Base-by-base conservation (phyloP, 2,113 vertebrate species). In the Calypte anna region DNA sequence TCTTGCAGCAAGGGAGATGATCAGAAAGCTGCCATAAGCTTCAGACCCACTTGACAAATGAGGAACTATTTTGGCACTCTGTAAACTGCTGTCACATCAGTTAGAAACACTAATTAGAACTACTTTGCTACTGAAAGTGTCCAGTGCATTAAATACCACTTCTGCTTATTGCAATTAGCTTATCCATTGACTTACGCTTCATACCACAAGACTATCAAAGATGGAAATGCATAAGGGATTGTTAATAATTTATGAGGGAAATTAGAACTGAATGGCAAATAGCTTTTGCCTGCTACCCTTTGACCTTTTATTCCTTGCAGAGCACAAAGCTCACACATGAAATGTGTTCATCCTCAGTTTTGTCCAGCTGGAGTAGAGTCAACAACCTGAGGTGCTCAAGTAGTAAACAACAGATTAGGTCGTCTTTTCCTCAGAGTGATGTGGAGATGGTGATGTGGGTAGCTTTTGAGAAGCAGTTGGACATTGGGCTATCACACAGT, bases 111-210 rank as follows among this genome's bases (percentile, higher is more conserved):
- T 99, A 99, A 99, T 99, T 99, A 99, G 98, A 98, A 98, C 97
- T 98, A 98, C 98, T 98, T 98, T 98, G 97, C 97, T 96, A 98
- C 97, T 98, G 98, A 97, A 98, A 98, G 98, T 97, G 98, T 98
- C 98, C 98, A 98, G 97, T 98, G 97, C 98, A 98, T 98, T 98
- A 98, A 98, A 98, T 98, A 98, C 97, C 98, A 98, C 98, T 98
- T 98, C 98, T 98, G 98, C 98, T 98, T 98, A 98, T 98, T 98
- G 98, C 98, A 99, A 99, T 99, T 98, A 99, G 98, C 98, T 98
- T 97, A 97, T 92, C 97, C 98, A 98, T 98, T 98, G 98, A 98
- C 98, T 98, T 98, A 98, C 97, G 97, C 98, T 98, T 98, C 96
- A 96, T 96, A 97, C 96, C 96, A 86, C 96, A 95, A 96, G 96